These are phyloP conservation scores for Oryctolagus cuniculus DNA, from an alignment of 2,113 vertebrate genomes.

Conservation along the genomic window DNA sequence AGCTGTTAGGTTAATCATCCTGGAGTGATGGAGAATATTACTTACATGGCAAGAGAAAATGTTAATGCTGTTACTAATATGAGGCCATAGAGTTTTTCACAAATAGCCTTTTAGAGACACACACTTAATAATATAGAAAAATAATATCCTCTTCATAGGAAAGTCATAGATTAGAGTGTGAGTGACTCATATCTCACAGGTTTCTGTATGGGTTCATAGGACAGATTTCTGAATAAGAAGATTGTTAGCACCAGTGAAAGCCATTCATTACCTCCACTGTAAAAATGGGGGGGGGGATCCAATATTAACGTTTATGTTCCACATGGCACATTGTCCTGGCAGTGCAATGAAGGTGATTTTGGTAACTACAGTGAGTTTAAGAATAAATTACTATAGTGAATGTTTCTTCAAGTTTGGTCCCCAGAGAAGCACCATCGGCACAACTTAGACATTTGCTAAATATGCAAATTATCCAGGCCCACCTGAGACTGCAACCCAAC, in stretches of 20 bases:
- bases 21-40: not conserved
- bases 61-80: not conserved
- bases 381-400: not conserved
- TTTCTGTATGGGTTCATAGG: not conserved
- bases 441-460: conserved; percentile 10
- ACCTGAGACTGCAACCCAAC: not conserved
- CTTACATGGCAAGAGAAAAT: not conserved
- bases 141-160: not conserved
- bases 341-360: not conserved
- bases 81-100: not conserved
- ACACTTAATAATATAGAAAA: not conserved
- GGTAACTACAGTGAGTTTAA: not conserved
- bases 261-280: not conserved
- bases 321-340: not conserved
- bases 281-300: not conserved
- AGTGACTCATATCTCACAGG: not conserved
- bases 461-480: not conserved
- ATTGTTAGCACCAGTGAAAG: not conserved
- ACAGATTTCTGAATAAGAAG: not conserved
- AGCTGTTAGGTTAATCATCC: not conserved
- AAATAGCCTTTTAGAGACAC: not conserved
- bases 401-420: not conserved
- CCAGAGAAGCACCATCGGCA: not conserved
- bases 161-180: not conserved
- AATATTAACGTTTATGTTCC: not conserved